Evolutionary conservation across 2,888 invertebrate genomes (phyloP).

Genomic region (Omphaloscelis lunosa): DNA sequence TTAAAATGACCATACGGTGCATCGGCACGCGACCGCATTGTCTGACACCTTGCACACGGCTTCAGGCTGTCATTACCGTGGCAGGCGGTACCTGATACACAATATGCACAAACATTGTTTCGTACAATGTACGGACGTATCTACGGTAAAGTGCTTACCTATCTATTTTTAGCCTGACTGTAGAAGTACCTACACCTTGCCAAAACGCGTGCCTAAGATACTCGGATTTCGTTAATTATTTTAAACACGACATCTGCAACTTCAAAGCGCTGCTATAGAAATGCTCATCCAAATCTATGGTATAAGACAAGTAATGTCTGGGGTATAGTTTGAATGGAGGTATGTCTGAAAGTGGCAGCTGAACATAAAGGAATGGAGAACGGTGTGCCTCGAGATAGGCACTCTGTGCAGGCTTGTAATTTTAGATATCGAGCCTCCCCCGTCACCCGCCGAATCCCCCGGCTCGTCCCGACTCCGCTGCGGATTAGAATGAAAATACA

Average conservation of each 20-base stretch:
- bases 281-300: constrained; percentile 77
- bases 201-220: constrained; percentile 26
- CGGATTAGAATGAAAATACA: constrained; percentile 89
- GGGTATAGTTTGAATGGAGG: constrained; percentile 84
- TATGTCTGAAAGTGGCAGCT: constrained; percentile 87
- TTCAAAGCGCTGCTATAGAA: constrained; percentile 66
- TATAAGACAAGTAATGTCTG: constrained; percentile 83
- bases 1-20: constrained; percentile 79
- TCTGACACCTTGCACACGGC: constrained; percentile 68
- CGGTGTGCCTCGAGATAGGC: constrained; percentile 86
- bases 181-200: background rate
- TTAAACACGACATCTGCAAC: constrained; percentile 67
- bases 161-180: background rate
- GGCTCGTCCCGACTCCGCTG: constrained; percentile 79
- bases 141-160: constrained; percentile 2
- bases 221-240: constrained; percentile 59
- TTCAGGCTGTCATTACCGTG: constrained; percentile 71
- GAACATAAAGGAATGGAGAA: constrained; percentile 86
- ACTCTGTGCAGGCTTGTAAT: constrained; percentile 88
- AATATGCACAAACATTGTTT: constrained; percentile 43
- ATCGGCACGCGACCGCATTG: constrained; percentile 84
- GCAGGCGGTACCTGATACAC: constrained; percentile 65
- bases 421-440: constrained; percentile 87
- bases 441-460: constrained; percentile 76
- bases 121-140: background rate